Percentiles rank a stretch among this genome's conserved stretches.
Conservation (phyloP, 2,113 vertebrate genomes). For the Dipodomys merriami region DNA sequence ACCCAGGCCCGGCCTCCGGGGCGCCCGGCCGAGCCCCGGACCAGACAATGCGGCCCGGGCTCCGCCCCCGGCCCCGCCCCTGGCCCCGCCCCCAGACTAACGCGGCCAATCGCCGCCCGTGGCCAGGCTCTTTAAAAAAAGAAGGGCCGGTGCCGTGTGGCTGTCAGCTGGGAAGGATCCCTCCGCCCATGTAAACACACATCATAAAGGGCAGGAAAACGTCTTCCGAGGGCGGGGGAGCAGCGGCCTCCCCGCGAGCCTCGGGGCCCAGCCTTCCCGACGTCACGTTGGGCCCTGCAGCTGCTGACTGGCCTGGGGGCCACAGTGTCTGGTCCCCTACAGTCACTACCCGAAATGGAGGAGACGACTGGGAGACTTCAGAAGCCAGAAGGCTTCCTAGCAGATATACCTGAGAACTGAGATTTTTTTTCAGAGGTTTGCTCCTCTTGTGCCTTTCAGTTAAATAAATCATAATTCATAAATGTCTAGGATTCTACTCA, state of each 20-base stretch:
- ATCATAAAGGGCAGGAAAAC: slow-evolving; percentile 76
- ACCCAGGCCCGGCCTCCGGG: slow-evolving; percentile 4
- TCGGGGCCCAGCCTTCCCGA: neutral
- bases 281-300: neutral
- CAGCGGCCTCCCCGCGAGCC: neutral
- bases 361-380: neutral
- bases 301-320: neutral
- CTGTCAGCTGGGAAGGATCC: slow-evolving; percentile 86
- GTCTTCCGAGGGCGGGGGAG: slow-evolving; percentile 1
- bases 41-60: slow-evolving; percentile 81
- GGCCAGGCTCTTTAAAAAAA: slow-evolving; percentile 89
- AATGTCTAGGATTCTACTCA: neutral
- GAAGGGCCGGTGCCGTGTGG: slow-evolving; percentile 82
- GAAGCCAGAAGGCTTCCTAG: neutral
- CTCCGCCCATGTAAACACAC: slow-evolving; percentile 89
- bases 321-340: neutral
- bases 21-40: neutral
- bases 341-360: slow-evolving; percentile 54
- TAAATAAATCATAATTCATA: neutral
- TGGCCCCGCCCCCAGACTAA: slow-evolving; percentile 77
- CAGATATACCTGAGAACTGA: neutral
- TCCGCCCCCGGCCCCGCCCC: slow-evolving; percentile 72
- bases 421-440: neutral
- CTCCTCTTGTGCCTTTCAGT: neutral
- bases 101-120: slow-evolving; percentile 75